Percentiles rank a stretch among this genome's conserved stretches.
phyloP scores from a whole-genome alignment of 2,113 vertebrate genomes.

The Pseudorectes ferrugineus region DNA sequence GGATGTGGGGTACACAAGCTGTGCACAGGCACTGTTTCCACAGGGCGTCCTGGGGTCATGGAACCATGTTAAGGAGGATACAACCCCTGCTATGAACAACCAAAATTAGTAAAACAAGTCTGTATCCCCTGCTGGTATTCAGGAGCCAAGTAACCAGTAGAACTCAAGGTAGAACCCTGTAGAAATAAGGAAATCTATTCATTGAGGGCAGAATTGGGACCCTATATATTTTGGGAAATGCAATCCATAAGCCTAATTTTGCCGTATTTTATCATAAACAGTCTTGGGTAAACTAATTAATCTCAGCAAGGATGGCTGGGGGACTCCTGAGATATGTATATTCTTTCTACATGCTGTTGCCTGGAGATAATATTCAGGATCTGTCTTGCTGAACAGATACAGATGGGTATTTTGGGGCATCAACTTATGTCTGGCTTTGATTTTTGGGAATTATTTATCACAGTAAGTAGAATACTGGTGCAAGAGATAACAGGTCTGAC shows the following conservation, averaged over 20 bases:
- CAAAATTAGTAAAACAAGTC: not conserved
- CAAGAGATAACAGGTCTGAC: not conserved
- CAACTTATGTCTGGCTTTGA: not conserved
- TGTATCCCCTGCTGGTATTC: not conserved
- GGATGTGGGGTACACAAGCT: not conserved
- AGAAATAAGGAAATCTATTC: not conserved
- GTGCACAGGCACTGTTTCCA: not conserved
- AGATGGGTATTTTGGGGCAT: not conserved
- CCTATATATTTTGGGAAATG: not conserved
- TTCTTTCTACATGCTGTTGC: not conserved
- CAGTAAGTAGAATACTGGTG: not conserved
- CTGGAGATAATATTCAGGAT: not conserved
- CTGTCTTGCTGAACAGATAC: not conserved
- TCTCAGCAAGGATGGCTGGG: not conserved
- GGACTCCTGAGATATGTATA: not conserved
- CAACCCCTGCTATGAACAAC: not conserved
- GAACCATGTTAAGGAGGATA: not conserved
- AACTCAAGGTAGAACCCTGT: not conserved
- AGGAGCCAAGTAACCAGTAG: not conserved
- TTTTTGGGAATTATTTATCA: not conserved
- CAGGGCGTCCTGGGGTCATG: not conserved
- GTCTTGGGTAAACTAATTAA: not conserved
- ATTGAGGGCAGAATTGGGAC: not conserved
- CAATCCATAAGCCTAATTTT: not conserved
- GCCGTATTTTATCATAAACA: not conserved